Percentiles rank a stretch among this genome's conserved stretches.
These are phyloP conservation scores for Phrixothrix hirtus DNA, from an alignment of 2,888 invertebrate species.

Conservation along the genomic window DNA sequence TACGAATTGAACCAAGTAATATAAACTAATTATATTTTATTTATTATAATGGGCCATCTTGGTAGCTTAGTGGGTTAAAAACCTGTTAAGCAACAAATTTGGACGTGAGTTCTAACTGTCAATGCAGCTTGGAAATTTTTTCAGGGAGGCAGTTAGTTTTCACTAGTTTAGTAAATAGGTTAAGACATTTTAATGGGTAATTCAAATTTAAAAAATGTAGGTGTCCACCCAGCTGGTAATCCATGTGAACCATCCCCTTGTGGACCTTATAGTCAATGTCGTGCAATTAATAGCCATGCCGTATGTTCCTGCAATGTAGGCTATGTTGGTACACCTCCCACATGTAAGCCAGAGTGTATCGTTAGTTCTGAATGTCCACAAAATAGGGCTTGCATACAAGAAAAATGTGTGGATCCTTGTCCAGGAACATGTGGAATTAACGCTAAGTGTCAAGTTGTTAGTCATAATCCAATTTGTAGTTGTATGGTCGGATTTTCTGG, in stretches of 20 bases:
- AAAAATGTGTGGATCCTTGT: slow-evolving; percentile 70
- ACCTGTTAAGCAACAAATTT: too few species aligned
- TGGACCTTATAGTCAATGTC: slow-evolving; percentile 69
- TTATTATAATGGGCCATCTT: too few species aligned
- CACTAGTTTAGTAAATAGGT: too few species aligned
- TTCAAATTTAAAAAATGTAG: too few species aligned
- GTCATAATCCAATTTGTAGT: slow-evolving; percentile 70
- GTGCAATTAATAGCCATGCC: slow-evolving; percentile 64
- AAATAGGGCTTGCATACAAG: slow-evolving; percentile 64
- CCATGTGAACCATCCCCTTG: slow-evolving; percentile 69
- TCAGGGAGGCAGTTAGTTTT: too few species aligned
- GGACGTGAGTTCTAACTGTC: too few species aligned
- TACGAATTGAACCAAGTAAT: slow-evolving; percentile 48
- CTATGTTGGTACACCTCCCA: slow-evolving; percentile 68
- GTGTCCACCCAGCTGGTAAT: slow-evolving; percentile 50
- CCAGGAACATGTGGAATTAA: slow-evolving; percentile 67
- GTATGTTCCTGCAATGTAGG: slow-evolving; percentile 65
- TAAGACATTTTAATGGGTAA: too few species aligned
- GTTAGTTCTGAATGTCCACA: slow-evolving; percentile 69
- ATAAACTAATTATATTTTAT: too few species aligned
- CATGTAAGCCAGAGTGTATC: slow-evolving; percentile 68
- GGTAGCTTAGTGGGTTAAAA: too few species aligned
- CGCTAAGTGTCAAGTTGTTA: slow-evolving; percentile 68
- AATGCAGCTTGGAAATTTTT: too few species aligned
- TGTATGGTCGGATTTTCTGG: slow-evolving; percentile 66